phyloP scores from a whole-genome alignment of 2,797 vertebrate species.

The Tarsius wallacei region DNA sequence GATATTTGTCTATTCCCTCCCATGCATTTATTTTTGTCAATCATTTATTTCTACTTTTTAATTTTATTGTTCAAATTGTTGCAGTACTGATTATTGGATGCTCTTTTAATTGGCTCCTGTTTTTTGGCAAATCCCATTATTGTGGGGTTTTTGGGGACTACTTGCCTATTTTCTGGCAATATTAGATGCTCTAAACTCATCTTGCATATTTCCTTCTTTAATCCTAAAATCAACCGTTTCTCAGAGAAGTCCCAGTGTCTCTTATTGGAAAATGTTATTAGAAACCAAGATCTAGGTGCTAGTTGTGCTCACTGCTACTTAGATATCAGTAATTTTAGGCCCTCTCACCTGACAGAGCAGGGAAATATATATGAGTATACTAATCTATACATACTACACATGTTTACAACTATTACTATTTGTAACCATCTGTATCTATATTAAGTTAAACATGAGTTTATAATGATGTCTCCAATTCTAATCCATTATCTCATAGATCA shows the following conservation, averaged over 20 bases:
- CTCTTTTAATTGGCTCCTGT: background rate
- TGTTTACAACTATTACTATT: background rate
- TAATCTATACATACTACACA: background rate
- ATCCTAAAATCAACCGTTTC: background rate
- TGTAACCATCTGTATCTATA: background rate
- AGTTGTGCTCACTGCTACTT: background rate
- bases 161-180: constrained; percentile 35
- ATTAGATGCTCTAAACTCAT: background rate
- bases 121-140: background rate
- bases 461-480: background rate
- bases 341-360: background rate
- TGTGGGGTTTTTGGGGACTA: background rate
- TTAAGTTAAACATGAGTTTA: background rate
- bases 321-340: background rate
- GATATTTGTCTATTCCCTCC: background rate
- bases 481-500: background rate
- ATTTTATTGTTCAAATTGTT: background rate
- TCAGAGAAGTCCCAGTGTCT: background rate
- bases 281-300: background rate
- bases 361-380: background rate
- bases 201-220: background rate
- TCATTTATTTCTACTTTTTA: background rate
- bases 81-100: background rate
- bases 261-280: constrained; percentile 28
- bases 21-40: background rate